Evolutionary conservation across 2,113 vertebrate species (phyloP), one percentile per base, ranked within the genome.

Genomic region (Pterocles orientalis): DNA sequence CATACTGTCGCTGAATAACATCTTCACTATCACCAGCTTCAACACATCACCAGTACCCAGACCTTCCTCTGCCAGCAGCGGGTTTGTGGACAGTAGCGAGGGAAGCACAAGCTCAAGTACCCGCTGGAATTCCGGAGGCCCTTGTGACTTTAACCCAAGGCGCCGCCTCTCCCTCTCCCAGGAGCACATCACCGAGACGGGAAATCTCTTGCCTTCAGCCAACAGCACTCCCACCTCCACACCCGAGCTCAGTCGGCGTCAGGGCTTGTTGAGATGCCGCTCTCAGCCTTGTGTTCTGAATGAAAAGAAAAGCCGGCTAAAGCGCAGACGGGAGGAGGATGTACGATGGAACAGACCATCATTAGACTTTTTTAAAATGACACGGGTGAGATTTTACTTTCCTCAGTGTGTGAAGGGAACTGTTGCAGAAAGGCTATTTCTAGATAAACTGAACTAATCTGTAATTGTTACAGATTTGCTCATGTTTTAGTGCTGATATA

Each of bases 361-460:
- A 12, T 96, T 98, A 96, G 98, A 98, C 97, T 98, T 98, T 86
- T 97, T 98, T 80, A 98, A 98, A 97, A 98, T 98, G 98, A 98
- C 98, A 18, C 95, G 96, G 98, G 98, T 98, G 97, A 98, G 98
- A 96, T 88, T 78, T 94, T 87, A 18, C 43, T 89, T 88, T 89
- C 28, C 60, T 88, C 69, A 1, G 20, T 61, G 78, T 80, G 61
- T 29, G 61, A 88, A 85, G 65, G 90, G 84, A 65, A 5, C 48
- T 41, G 8, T 70, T 48, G 56, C 76, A 62, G 72, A 21, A 65
- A 56, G 34, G 80, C 41, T 65, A 3, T 45, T 82, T 39, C 18
- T 92, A 91, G 92, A 56, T 54, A 61, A 79, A 41, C 3, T 2
- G 39, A 11, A 3, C 7, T 86, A 3, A 33, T 36, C 14, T 18